Evolutionary conservation across 2,797 vertebrate genomes (phyloP).

Genomic region (Morelia viridis): DNA sequence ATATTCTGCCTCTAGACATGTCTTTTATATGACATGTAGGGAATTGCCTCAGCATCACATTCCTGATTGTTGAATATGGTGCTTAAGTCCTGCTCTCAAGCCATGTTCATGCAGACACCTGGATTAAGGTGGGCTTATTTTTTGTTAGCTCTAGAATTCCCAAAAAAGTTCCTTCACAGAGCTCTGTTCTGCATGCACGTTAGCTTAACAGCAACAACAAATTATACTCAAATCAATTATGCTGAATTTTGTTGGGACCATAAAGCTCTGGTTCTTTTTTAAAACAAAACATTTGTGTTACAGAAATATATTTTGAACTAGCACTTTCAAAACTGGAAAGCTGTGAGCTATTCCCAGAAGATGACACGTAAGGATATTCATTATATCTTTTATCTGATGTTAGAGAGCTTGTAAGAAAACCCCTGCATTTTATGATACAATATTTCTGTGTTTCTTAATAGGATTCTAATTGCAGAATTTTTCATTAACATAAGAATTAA

Average conservation of each 20-base stretch:
- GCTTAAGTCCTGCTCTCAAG: not conserved
- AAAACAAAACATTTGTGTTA: conserved; percentile 45
- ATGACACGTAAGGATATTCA: conserved; percentile 69
- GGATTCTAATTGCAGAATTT: not conserved
- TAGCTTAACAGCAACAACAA: not conserved
- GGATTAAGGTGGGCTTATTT: not conserved
- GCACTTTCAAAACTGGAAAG: conserved; percentile 73
- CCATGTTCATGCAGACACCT: not conserved
- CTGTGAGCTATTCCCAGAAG: conserved; percentile 69
- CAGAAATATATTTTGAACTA: conserved; percentile 70
- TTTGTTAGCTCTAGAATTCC: not conserved
- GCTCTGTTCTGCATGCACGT: not conserved
- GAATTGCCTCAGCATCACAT: not conserved
- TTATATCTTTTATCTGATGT: not conserved
- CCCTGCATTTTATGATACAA: not conserved
- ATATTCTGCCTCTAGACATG: not conserved
- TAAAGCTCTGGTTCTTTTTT: conserved; percentile 28
- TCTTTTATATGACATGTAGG: not conserved
- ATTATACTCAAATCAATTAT: not conserved
- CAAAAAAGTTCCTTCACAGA: not conserved
- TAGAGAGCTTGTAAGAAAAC: fast-evolving
- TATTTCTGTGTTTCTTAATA: not conserved
- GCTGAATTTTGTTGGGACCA: not conserved
- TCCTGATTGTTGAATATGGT: not conserved
- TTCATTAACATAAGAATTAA: conserved; percentile 2